A percentile compares a stretch with the other conserved stretches of the same genome.
Evolutionary conservation across 2,113 vertebrate genomes (phyloP).

Genomic region (Chionodraco myersi): DNA sequence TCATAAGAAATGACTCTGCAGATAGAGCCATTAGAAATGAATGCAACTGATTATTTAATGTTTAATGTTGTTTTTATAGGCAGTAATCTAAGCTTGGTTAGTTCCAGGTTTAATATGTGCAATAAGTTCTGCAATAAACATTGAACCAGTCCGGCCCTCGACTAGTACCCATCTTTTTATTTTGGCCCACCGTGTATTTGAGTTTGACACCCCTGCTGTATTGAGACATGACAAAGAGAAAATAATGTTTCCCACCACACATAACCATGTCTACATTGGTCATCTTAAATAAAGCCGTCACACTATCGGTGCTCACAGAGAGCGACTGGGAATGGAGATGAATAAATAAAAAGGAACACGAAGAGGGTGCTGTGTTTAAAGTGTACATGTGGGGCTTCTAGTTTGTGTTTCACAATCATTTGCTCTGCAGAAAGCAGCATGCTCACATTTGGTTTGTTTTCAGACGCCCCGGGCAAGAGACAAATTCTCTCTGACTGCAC

Average conservation of each 20-base stretch:
- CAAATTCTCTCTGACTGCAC: constrained; percentile 69
- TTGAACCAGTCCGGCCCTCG: too few species aligned
- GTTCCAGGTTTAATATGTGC: too few species aligned
- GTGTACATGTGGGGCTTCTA: constrained; percentile 76
- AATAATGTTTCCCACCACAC: constrained; percentile 27
- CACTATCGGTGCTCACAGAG: constrained; percentile 7
- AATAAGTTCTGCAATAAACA: too few species aligned
- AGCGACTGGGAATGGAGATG: constrained; percentile 19
- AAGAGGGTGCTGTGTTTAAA: constrained; percentile 46
- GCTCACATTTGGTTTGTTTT: constrained; percentile 73
- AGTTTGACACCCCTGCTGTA: too few species aligned
- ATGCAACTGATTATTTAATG: too few species aligned
- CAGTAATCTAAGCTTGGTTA: too few species aligned
- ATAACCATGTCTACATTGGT: constrained; percentile 40
- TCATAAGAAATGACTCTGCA: too few species aligned
- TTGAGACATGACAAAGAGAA: too few species aligned
- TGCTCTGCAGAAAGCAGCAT: constrained; percentile 67
- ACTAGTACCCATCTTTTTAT: too few species aligned
- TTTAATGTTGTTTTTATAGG: too few species aligned
- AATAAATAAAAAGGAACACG: neutral
- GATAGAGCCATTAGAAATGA: too few species aligned
- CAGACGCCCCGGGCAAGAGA: constrained; percentile 65
- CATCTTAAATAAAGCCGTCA: constrained; percentile 32
- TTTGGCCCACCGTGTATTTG: too few species aligned
- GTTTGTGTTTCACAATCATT: constrained; percentile 69